Evolutionary conservation across 2,113 vertebrate species (phyloP), one percentile per base, ranked within the genome.

Genomic region (Lathamus discolor): DNA sequence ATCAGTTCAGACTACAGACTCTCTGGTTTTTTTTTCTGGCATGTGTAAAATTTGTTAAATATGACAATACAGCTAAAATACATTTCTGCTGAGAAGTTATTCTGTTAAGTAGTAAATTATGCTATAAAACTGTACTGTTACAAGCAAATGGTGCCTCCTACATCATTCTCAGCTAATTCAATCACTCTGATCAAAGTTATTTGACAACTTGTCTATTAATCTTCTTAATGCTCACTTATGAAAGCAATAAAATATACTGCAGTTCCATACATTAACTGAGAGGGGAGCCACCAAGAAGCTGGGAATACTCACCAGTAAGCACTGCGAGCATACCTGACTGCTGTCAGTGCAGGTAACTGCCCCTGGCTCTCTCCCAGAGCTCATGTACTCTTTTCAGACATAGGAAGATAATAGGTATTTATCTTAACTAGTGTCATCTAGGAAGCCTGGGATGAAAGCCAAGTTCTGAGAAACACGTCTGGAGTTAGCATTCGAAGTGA

Each of bases 341-440:
- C 37, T 70, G 72, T 31, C 87, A 90, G 46, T 3, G 13, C 73
- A 82, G 62, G 52, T 49, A 92, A 82, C 59, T 82, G 52, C 51
- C 86, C 33, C 86, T 91, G 96, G 94, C 92, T 80, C 46, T 51
- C 72, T 78, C 92, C 75, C 90, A 94, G 79, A 77, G 37, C 64
- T 83, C 49, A 1, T 29, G 35, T 83, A 43, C 43, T 90, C 74
- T 46, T 24, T 70, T 57, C 48, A 52, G 66, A 87, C 87, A 82
- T 0, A 68, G 81, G 75, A 87, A 92, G 87, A 73, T 77, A 96
- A 96, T 17, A 93, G 78, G 68, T 90, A 90, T 94, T 96, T 80
- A 86, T 94, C 93, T 90, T 83, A 93, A 96, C 90, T 67, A 88
- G 41, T 46, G 85, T 75, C 85, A 96, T 95, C 95, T 80, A 97